A percentile compares a stretch with the other conserved stretches of the same genome.
phyloP scores from a whole-genome alignment of 2,888 invertebrate species.

The Thereva nobilitata region DNA sequence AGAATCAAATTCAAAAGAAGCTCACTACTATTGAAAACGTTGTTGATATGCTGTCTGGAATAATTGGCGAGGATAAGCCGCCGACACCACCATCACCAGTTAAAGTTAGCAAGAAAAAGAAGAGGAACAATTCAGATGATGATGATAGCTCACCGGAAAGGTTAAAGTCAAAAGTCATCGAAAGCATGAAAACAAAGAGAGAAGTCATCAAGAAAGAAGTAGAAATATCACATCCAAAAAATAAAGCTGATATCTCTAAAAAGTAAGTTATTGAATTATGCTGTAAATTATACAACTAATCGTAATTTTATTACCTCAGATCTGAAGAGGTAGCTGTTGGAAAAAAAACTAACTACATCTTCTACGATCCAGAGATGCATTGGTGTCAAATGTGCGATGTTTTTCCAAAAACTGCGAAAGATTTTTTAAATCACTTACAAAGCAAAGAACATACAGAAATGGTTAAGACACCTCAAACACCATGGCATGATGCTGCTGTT shows the following conservation, averaged over 20 bases:
- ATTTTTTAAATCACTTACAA: slow-evolving; percentile 82
- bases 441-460: slow-evolving; percentile 70
- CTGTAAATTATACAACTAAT: neutral
- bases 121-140: slow-evolving; percentile 40
- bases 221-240: slow-evolving; percentile 15
- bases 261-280: slow-evolving; percentile 29
- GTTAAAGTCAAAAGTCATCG: slow-evolving; percentile 56
- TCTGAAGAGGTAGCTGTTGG: slow-evolving; percentile 36
- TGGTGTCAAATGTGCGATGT: slow-evolving; percentile 88
- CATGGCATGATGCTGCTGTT: slow-evolving; percentile 54
- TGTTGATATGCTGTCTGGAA: slow-evolving; percentile 83
- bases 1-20: slow-evolving; percentile 58
- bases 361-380: slow-evolving; percentile 88
- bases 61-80: slow-evolving; percentile 72
- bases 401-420: slow-evolving; percentile 85
- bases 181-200: slow-evolving; percentile 54
- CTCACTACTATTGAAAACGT: slow-evolving; percentile 79
- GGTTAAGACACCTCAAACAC: slow-evolving; percentile 52
- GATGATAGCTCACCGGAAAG: slow-evolving; percentile 55
- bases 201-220: neutral
- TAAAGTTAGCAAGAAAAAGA: slow-evolving; percentile 42
- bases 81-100: slow-evolving; percentile 46
- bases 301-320: slow-evolving; percentile 27
- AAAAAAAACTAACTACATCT: slow-evolving; percentile 73
- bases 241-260: slow-evolving; percentile 42